Base-by-base conservation (phyloP, 2,888 invertebrate genomes). In the Xanthorhoe spadicearia region DNA sequence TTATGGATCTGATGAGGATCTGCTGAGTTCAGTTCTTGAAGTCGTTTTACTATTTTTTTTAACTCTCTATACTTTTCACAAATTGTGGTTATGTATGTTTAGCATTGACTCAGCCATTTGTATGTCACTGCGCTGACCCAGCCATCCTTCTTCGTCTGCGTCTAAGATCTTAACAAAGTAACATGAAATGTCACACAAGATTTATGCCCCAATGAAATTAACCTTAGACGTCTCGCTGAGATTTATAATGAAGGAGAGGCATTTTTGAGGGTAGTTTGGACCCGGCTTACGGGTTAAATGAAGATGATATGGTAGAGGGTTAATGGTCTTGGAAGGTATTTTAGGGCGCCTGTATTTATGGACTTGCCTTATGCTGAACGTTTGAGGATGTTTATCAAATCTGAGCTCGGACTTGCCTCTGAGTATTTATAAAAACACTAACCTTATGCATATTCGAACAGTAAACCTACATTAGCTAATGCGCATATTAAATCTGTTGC, bases 131-230 rank as follows among this genome's bases (percentile, higher is more conserved):
- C 38, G 28, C 7, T 48, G 3, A 65, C 51, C 19, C 38, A 67
- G 52, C 56, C 5, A 15, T 63, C n/a, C 9, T 19, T 38, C n/a
- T 46, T 17, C 15, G 18, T 5, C 67, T 67, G 52, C 63, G 59
- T 15, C 60, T 52, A 60, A 65, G 52, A 63, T 68, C 64, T 68
- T 64, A 61, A 67, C 67, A 67, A 74, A 77, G 73, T 74, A 74
- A 74, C 77, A 73, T 70, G 74, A 72, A 76, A 70, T 77, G 80
- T 80, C 80, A 77, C 78, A 70, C 61, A 68, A 79, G 84, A 92
- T 92, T 91, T 92, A 92, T 86, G 76, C 76, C 83, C 80, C 76
- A 74, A 83, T 85, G 79, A 88, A 91, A 91, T 90, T 89, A 90
- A 89, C 88, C 87, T 81, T 77, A 84, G 84, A 81, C 84, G 88